Evolutionary conservation across 53 echinoderm and acorn worm genomes (phyloP).

Genomic region (Stichopus horrens): DNA sequence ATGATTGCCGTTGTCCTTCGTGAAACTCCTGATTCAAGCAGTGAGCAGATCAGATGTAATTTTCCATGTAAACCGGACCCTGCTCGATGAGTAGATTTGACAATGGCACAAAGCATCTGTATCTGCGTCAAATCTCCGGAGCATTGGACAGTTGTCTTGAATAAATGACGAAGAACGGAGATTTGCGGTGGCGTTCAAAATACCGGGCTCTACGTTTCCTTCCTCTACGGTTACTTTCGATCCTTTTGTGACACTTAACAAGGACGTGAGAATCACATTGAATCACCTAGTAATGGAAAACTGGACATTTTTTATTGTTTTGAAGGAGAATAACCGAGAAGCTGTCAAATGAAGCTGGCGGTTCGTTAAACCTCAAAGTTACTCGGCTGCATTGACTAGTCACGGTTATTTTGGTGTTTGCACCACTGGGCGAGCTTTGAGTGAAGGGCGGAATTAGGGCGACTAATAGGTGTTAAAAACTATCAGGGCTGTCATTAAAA

Average conservation of each 20-base stretch:
- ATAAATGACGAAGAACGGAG: neutral
- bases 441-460: slow-evolving; percentile 8
- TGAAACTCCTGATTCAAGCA: too few relatives aligned
- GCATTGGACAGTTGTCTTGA: neutral
- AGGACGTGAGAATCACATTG: neutral
- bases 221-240: neutral
- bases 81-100: neutral
- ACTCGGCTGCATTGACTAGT: neutral
- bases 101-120: neutral
- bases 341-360: neutral
- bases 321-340: neutral
- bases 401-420: slow-evolving; percentile 38
- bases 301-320: too few relatives aligned
- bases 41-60: too few relatives aligned
- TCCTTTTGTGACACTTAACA: neutral
- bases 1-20: too few relatives aligned
- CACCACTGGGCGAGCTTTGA: neutral
- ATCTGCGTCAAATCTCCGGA: neutral
- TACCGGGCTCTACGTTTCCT: too few relatives aligned
- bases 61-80: too few relatives aligned
- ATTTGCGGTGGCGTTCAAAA: neutral
- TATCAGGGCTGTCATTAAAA: neutral
- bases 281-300: neutral
- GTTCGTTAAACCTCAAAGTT: neutral
- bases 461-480: slow-evolving; percentile 22